A percentile compares a stretch with the other conserved stretches of the same genome.
Evolutionary conservation across 1,140 invertebrate species (phyloP).

Genomic region (Lepidurus couesii): DNA sequence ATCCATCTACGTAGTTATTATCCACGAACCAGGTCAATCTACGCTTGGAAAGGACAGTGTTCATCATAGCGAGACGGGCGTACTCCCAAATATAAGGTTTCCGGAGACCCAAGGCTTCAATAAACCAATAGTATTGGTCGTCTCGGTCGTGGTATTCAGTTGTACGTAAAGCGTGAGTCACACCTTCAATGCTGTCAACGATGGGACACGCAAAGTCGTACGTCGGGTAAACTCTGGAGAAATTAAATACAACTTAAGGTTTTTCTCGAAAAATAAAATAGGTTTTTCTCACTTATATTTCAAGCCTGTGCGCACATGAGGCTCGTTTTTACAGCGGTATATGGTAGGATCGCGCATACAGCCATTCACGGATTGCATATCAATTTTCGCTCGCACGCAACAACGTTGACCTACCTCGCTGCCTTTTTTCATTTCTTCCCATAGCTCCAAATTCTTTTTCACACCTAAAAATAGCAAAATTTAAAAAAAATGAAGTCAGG

Average conservation of each 20-base stretch:
- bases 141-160: slow-evolving; percentile 99
- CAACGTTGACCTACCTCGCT: slow-evolving; percentile 70
- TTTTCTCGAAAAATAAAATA: background rate
- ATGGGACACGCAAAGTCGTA: slow-evolving; percentile 99
- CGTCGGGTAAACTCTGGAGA: slow-evolving; percentile 90
- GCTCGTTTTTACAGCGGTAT: slow-evolving; percentile 94
- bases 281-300: slow-evolving; percentile 83
- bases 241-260: slow-evolving; percentile 34
- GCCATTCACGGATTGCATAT: slow-evolving; percentile 93
- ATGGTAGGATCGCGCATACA: slow-evolving; percentile 99
- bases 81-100: slow-evolving; percentile 95
- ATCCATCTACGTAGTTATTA: slow-evolving; percentile 87
- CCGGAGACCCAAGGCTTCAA: slow-evolving; percentile 75
- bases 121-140: slow-evolving; percentile 96
- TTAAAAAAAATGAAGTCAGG: background rate
- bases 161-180: slow-evolving; percentile 94
- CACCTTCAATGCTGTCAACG: slow-evolving; percentile 93
- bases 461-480: slow-evolving; percentile 53
- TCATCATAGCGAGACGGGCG: slow-evolving; percentile 90
- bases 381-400: slow-evolving; percentile 94
- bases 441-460: slow-evolving; percentile 79
- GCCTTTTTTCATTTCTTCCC: slow-evolving; percentile 93
- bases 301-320: slow-evolving; percentile 83
- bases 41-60: slow-evolving; percentile 94
- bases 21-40: slow-evolving; percentile 98